Evolutionary conservation across 2,888 invertebrate species (phyloP), one percentile per base, ranked within the genome.

Genomic region (Athalia circularis): DNA sequence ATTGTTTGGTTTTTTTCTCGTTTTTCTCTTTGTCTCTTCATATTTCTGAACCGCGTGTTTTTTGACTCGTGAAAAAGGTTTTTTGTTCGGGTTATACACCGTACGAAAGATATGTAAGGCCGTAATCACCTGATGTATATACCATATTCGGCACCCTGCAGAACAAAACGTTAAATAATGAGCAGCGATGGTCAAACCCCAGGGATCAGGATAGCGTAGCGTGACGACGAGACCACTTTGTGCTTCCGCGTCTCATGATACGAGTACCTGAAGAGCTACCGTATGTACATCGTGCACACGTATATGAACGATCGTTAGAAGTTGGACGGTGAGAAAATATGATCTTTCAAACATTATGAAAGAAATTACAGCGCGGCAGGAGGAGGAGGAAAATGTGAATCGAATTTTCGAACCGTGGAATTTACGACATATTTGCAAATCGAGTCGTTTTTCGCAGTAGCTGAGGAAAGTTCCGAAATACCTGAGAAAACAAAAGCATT

Each of bases 81-180:
- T 29, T 29, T 29, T 29, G 29, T 29, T 29, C 29, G 2, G 29
- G 29, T 29, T 29, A 29, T 29, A 29, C n/a, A 57, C 70, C 13
- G 54, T 29, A 57, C 13, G 8, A 52, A 52, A 29, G 29, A 29
- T 29, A 29, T 29, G 29, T 29, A 29, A 29, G 29, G 29, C 29
- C 29, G 57, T 70, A 72, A 72, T 72, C 70, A 72, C 70, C 70
- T 52, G 2, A 29, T 29, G 29, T 29, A 29, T 29, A 29, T 29
- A 68, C 68, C 43, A 68, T 11, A 52, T 54, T 68, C 68, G 70
- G 70, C 70, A 72, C 70, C 70, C 70, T 72, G 59, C 70, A 72
- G 70, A 72, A 72, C 70, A 72, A 72, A 72, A 72, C 70, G 57
- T 8, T 59, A 72, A 59, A 72, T 72, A 72, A 72, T 72, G 70